Conservation (phyloP, 2,888 invertebrate species). For the Trilocha varians region DNA sequence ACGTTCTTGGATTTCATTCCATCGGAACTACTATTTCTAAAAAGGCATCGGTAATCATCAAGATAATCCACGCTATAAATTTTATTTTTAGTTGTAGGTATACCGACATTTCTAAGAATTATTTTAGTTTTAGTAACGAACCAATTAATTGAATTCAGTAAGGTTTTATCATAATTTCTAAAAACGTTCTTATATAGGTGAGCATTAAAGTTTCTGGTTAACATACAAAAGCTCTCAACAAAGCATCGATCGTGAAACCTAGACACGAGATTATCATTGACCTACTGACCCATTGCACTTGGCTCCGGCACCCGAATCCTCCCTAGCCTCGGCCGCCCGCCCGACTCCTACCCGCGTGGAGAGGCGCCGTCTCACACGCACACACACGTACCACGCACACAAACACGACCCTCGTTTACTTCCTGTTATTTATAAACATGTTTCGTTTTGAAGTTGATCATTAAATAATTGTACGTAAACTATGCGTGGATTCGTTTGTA, state of each 20-base stretch:
- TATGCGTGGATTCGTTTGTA: not conserved
- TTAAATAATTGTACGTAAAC: not conserved
- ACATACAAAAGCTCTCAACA: not conserved
- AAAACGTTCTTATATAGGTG: not conserved
- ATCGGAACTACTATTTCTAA: no score
- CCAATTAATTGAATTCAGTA: no score
- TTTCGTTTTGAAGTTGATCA: not conserved
- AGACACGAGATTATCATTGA: conserved; percentile 31
- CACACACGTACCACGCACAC: conserved; percentile 3
- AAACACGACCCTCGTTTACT: not conserved
- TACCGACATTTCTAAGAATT: no score
- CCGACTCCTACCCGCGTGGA: conserved; percentile 5
- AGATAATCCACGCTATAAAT: no score
- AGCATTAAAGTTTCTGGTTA: not conserved
- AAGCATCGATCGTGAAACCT: conserved; percentile 3
- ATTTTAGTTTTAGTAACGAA: no score
- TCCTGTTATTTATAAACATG: not conserved
- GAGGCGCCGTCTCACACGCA: not conserved
- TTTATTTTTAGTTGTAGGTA: no score
- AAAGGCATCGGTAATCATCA: no score
- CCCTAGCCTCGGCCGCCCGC: conserved; percentile 10
- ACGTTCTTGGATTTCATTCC: no score
- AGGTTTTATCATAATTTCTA: not conserved
- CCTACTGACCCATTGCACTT: conserved; percentile 69
- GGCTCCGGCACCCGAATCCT: conserved; percentile 44